These are phyloP conservation scores for Zophobas atratus DNA, from an alignment of 1,140 invertebrate species.

Conservation along the genomic window DNA sequence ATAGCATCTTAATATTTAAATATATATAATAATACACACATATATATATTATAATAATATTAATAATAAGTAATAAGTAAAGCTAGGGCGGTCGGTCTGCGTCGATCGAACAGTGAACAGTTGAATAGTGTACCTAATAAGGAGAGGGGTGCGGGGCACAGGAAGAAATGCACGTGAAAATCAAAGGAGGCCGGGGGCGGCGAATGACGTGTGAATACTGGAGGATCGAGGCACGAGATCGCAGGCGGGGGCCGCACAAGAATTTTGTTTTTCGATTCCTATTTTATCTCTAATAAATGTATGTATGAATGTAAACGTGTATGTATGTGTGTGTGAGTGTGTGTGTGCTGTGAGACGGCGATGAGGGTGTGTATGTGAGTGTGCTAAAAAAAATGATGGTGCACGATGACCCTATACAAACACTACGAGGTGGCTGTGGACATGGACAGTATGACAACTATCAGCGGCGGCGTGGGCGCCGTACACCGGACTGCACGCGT, in stretches of 20 bases:
- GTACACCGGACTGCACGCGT: slow-evolving; percentile 48
- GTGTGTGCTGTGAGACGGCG: slow-evolving; percentile 1
- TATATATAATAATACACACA: slow-evolving; percentile 58
- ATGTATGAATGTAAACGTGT: not conserved
- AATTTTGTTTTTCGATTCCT: slow-evolving; percentile 1
- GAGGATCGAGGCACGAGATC: slow-evolving; percentile 58
- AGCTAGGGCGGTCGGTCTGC: slow-evolving; percentile 41
- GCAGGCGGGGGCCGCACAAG: slow-evolving; percentile 52
- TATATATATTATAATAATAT: slow-evolving; percentile 59
- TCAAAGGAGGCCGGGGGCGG: slow-evolving; percentile 27
- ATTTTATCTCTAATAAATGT: slow-evolving; percentile 13
- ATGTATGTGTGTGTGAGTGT: not conserved
- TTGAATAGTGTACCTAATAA: slow-evolving; percentile 21
- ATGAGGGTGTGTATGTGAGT: not conserved
- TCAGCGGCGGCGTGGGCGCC: slow-evolving; percentile 48
- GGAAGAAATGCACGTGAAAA: slow-evolving; percentile 57
- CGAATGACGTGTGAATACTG: slow-evolving; percentile 58
- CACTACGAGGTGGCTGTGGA: slow-evolving; percentile 50
- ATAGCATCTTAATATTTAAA: slow-evolving; percentile 63
- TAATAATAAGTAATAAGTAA: slow-evolving; percentile 49
- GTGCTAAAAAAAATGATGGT: slow-evolving; percentile 23
- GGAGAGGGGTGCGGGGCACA: slow-evolving; percentile 48
- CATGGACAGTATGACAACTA: slow-evolving; percentile 49
- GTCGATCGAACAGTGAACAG: slow-evolving; percentile 49
- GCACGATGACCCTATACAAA: slow-evolving; percentile 40